Evolutionary conservation across 2,888 invertebrate genomes (phyloP).

Genomic region (Gasteruption jaculator): DNA sequence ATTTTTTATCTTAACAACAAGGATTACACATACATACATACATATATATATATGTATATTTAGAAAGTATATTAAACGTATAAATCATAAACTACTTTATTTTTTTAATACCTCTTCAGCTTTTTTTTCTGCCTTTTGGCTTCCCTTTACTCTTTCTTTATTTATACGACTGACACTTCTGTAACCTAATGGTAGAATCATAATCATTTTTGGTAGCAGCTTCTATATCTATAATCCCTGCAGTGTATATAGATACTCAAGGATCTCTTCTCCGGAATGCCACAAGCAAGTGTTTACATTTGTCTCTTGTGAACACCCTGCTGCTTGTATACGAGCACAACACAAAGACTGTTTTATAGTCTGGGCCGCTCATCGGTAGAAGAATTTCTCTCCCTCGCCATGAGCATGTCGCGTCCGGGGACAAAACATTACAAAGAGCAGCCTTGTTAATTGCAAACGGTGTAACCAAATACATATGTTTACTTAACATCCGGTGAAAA

Average conservation of each 20-base stretch:
- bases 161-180: too few relatives aligned
- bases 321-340: constrained; percentile 24
- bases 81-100: too few relatives aligned
- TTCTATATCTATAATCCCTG: constrained; percentile 18
- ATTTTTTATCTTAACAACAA: too few relatives aligned
- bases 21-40: too few relatives aligned
- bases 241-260: constrained; percentile 21
- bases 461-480: constrained; percentile 35
- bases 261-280: constrained; percentile 28
- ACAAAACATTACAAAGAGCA: constrained; percentile 48
- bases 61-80: too few relatives aligned
- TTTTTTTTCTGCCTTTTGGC: too few relatives aligned
- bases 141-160: too few relatives aligned
- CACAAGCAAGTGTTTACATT: constrained; percentile 45
- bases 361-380: constrained; percentile 27
- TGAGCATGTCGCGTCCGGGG: constrained; percentile 42
- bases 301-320: constrained; percentile 35
- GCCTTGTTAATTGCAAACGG: constrained; percentile 46
- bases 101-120: too few relatives aligned
- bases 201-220: constrained; percentile 21
- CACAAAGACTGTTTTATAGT: constrained; percentile 50
- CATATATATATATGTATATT: too few relatives aligned
- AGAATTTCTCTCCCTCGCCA: constrained; percentile 40
- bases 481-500: too few relatives aligned
- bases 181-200: too few relatives aligned